phyloP scores from a whole-genome alignment of 1,140 invertebrate species.

The Drosophila pachea region DNA sequence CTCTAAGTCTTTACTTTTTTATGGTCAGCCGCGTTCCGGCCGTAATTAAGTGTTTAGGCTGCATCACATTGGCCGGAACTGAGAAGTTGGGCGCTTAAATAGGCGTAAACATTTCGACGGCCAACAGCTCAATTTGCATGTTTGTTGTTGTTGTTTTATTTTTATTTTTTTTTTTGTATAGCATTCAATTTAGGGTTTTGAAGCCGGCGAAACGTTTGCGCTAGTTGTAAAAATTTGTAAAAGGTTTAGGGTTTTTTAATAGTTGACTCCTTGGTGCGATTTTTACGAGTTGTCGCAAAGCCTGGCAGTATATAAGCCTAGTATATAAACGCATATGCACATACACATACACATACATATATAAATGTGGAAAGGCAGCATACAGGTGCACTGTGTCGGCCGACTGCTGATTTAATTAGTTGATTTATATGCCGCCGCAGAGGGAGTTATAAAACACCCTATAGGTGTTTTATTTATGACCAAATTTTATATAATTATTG shows the following conservation, averaged over 20 bases:
- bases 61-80: slow-evolving; percentile 27
- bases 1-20: slow-evolving; percentile 23
- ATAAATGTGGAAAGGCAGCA: background rate
- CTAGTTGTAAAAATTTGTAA: slow-evolving; percentile 49
- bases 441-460: slow-evolving; percentile 36
- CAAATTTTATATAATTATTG: slow-evolving; percentile 46
- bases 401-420: slow-evolving; percentile 60
- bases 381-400: slow-evolving; percentile 23
- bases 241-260: slow-evolving; percentile 67
- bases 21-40: slow-evolving; percentile 44
- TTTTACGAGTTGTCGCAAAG: slow-evolving; percentile 48
- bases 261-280: slow-evolving; percentile 54
- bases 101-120: slow-evolving; percentile 56
- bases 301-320: background rate
- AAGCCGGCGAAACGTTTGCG: slow-evolving; percentile 15
- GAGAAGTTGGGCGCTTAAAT: slow-evolving; percentile 52
- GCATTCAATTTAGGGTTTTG: slow-evolving; percentile 47
- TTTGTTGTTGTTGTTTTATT: too few species aligned
- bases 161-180: slow-evolving; percentile 35
- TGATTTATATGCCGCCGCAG: slow-evolving; percentile 51
- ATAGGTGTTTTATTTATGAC: slow-evolving; percentile 51
- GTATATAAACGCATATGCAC: too few species aligned
- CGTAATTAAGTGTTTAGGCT: slow-evolving; percentile 70
- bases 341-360: background rate
- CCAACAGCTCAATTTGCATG: slow-evolving; percentile 73